Evolutionary conservation across 2,113 vertebrate genomes (phyloP).

Genomic region (Theropithecus gelada): DNA sequence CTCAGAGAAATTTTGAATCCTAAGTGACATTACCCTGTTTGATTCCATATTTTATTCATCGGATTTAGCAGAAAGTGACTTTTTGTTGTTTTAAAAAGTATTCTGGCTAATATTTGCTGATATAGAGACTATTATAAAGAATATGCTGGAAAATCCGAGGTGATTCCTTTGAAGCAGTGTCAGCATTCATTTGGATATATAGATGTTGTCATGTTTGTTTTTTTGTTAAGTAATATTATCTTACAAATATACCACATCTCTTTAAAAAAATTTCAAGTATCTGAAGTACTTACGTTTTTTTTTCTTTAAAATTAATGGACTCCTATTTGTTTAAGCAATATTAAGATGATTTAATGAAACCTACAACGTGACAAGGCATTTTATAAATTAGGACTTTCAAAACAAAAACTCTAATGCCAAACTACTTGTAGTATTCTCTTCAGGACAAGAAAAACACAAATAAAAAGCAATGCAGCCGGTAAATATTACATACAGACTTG

Average conservation of each 20-base stretch:
- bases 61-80: background rate
- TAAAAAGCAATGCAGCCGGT: background rate
- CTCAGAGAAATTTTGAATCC: background rate
- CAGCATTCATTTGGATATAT: background rate
- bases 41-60: background rate
- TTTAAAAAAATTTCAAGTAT: slow-evolving; percentile 10
- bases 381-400: background rate
- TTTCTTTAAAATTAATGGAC: background rate
- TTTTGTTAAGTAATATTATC: background rate
- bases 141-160: background rate
- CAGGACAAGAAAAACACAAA: background rate
- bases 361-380: background rate
- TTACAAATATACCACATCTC: slow-evolving; percentile 16
- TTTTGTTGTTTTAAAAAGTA: background rate
- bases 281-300: background rate
- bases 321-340: slow-evolving; percentile 12
- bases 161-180: background rate
- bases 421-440: background rate
- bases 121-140: background rate
- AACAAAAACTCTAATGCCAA: background rate
- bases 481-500: background rate
- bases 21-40: background rate
- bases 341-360: background rate
- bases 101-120: background rate
- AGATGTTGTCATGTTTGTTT: background rate